A percentile compares a stretch with the other conserved stretches of the same genome.
phyloP scores from a whole-genome alignment of 2,888 invertebrate species.

The Catotricha subobsoleta region DNA sequence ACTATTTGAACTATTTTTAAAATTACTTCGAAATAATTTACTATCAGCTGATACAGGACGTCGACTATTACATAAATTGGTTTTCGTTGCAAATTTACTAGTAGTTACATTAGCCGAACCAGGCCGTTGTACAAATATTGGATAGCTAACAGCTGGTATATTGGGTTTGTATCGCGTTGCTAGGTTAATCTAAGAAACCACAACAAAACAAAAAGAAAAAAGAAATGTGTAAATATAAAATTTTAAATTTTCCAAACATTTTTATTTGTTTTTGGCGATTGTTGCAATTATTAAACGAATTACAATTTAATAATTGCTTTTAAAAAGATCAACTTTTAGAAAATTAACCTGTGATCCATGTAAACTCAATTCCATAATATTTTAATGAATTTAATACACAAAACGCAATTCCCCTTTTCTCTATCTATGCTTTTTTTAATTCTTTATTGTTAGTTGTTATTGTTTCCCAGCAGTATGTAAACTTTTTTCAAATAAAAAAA shows the following conservation, averaged over 20 bases:
- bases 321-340: not conserved
- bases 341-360: constrained; percentile 25
- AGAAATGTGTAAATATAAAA: not conserved
- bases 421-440: too few relatives aligned
- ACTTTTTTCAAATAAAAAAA: too few relatives aligned
- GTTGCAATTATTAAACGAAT: not conserved
- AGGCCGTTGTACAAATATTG: constrained; percentile 18
- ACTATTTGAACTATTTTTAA: not conserved
- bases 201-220: constrained; percentile 8
- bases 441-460: too few relatives aligned
- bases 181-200: constrained; percentile 25
- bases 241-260: not conserved
- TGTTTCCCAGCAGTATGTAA: too few relatives aligned
- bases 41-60: constrained; percentile 2
- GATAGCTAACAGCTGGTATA: constrained; percentile 19
- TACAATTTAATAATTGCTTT: too few relatives aligned
- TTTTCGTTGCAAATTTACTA: not conserved
- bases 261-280: not conserved
- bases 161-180: constrained; percentile 26
- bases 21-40: not conserved
- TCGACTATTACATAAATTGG: constrained; percentile 5
- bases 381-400: not conserved
- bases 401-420: not conserved
- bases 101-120: constrained; percentile 22
- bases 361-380: constrained; percentile 25